These are phyloP conservation scores for Mormyrops attenuatus DNA, from an alignment of 2,797 vertebrate species.

Conservation along the genomic window DNA sequence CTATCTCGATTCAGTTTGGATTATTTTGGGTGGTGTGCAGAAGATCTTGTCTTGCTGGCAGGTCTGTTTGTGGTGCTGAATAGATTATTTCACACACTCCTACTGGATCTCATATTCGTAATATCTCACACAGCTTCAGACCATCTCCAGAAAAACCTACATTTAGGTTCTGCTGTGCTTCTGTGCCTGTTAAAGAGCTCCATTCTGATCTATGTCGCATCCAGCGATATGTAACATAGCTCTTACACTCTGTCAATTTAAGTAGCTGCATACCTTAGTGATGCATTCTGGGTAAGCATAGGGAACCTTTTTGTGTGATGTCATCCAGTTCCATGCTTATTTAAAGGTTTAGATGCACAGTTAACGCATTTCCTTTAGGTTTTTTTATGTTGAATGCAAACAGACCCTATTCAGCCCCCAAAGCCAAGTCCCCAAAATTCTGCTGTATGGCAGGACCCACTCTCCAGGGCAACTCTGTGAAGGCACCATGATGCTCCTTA, in stretches of 20 bases:
- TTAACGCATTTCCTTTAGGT: neutral
- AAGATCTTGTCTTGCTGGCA: neutral
- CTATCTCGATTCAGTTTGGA: neutral
- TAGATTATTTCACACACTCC: neutral
- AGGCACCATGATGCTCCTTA: conserved; percentile 13
- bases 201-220: neutral
- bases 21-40: neutral
- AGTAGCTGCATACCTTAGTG: neutral
- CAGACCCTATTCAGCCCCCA: neutral
- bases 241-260: neutral
- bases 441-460: conserved; percentile 12
- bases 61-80: neutral
- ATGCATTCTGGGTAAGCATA: neutral
- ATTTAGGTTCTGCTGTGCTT: neutral
- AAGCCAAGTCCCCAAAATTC: neutral
- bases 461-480: conserved; percentile 9
- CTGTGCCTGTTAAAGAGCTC: neutral
- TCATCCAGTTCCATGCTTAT: neutral
- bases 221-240: neutral
- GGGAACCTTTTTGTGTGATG: neutral
- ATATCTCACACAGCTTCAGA: neutral
- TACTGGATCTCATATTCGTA: neutral
- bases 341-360: neutral
- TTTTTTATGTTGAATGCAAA: neutral
- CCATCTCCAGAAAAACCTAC: neutral